Conservation (phyloP, 2,113 vertebrate genomes). For the Proteles cristata region DNA sequence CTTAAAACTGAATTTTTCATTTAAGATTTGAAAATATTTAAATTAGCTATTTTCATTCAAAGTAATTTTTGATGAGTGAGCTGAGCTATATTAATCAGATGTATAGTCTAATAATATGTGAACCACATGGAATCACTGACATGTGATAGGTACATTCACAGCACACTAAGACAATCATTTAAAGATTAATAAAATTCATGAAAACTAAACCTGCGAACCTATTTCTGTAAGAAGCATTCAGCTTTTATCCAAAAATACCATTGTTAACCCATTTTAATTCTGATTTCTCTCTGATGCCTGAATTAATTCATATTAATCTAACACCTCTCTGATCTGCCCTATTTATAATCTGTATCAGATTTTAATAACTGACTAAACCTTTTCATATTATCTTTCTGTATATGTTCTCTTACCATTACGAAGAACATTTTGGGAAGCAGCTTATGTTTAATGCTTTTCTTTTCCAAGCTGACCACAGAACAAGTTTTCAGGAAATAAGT, state of each 20-base stretch:
- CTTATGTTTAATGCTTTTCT: not conserved
- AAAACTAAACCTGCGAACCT: not conserved
- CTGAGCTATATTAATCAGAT: not conserved
- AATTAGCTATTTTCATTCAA: conserved; percentile 26
- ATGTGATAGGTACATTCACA: not conserved
- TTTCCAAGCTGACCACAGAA: not conserved
- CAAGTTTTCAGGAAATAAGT: conserved; percentile 2
- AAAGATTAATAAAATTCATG: conserved; percentile 19
- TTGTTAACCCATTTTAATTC: not conserved
- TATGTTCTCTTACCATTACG: not conserved
- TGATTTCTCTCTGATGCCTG: not conserved
- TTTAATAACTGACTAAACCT: not conserved
- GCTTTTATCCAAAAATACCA: not conserved
- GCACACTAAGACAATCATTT: not conserved
- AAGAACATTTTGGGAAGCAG: not conserved
- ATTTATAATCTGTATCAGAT: not conserved
- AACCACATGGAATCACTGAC: not conserved
- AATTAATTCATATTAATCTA: not conserved
- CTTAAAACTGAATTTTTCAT: conserved; percentile 13
- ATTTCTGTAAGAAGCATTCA: not conserved
- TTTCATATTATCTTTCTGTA: not conserved
- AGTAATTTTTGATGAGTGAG: not conserved
- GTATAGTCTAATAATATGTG: not conserved
- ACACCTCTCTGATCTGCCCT: not conserved
- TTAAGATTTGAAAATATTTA: conserved; percentile 6